Evolutionary conservation across 2,797 vertebrate species (phyloP).

Genomic region (Carapus acus): DNA sequence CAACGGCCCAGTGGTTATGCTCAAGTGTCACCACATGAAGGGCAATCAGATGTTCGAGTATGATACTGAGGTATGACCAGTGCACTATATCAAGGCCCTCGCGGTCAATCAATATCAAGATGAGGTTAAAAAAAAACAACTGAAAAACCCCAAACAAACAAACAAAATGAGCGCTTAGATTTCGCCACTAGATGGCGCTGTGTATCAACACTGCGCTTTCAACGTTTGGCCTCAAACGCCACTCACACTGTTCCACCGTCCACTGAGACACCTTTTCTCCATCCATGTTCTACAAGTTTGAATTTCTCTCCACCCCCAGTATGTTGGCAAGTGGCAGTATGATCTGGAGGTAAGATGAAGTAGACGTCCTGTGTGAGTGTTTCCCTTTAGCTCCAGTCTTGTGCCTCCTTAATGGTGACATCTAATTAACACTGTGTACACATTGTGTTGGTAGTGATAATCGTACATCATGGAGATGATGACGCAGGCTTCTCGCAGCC

Average conservation of each 20-base stretch:
- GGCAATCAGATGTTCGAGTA: slow-evolving; percentile 99
- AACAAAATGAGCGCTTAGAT: slow-evolving; percentile 3
- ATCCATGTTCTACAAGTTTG: slow-evolving; percentile 22
- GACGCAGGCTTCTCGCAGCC: neutral
- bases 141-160: no score
- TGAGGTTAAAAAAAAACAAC: no score
- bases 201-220: slow-evolving; percentile 29
- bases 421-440: slow-evolving; percentile 17
- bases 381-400: slow-evolving; percentile 17
- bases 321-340: slow-evolving; percentile 94
- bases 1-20: slow-evolving; percentile 92
- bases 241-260: slow-evolving; percentile 9
- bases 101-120: no score
- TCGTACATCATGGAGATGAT: slow-evolving; percentile 19
- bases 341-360: slow-evolving; percentile 87
- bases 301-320: slow-evolving; percentile 70
- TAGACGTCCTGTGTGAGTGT: slow-evolving; percentile 10
- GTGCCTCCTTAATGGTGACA: slow-evolving; percentile 25
- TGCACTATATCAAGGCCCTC: neutral
- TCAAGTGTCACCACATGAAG: slow-evolving; percentile 98
- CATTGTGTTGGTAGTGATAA: slow-evolving; percentile 30
- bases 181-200: slow-evolving; percentile 68
- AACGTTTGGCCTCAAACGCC: neutral
- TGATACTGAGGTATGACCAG: slow-evolving; percentile 87
- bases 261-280: slow-evolving; percentile 35